phyloP scores from a whole-genome alignment of 2,888 invertebrate genomes.

The Cheilosia scutellata region DNA sequence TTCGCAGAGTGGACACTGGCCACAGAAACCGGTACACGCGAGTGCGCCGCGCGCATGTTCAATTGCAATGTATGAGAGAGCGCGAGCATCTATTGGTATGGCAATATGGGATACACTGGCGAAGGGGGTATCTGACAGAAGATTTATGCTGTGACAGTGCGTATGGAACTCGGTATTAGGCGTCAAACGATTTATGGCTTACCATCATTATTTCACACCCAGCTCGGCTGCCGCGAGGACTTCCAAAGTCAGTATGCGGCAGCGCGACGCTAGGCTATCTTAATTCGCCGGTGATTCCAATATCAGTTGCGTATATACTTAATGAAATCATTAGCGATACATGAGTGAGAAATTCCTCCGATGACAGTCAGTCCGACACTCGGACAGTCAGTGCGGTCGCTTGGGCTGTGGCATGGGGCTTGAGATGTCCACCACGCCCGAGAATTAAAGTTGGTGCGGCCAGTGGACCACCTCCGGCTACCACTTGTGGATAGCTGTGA shows the following conservation, averaged over 20 bases:
- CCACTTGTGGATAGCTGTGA: slow-evolving; percentile 5
- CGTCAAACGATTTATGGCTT: slow-evolving; percentile 76
- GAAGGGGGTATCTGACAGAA: slow-evolving; percentile 19
- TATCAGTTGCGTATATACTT: slow-evolving; percentile 68
- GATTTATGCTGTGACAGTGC: slow-evolving; percentile 74
- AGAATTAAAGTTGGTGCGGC: slow-evolving; percentile 55
- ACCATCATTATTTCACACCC: slow-evolving; percentile 75
- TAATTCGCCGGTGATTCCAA: slow-evolving; percentile 68
- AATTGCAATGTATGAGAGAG: slow-evolving; percentile 29
- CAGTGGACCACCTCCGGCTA: slow-evolving; percentile 5
- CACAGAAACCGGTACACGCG: slow-evolving; percentile 61
- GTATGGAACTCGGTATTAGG: slow-evolving; percentile 71
- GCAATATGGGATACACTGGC: too few species aligned
- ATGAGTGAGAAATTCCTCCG: slow-evolving; percentile 70
- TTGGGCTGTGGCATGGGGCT: slow-evolving; percentile 35
- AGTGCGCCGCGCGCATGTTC: slow-evolving; percentile 54
- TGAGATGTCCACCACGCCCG: slow-evolving; percentile 71
- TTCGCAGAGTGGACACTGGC: slow-evolving; percentile 42
- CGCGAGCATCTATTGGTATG: slow-evolving; percentile 4
- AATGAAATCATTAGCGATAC: slow-evolving; percentile 75
- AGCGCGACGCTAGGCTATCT: slow-evolving; percentile 42
- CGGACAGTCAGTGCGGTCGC: slow-evolving; percentile 7
- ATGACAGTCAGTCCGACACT: slow-evolving; percentile 54
- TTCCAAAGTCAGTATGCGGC: slow-evolving; percentile 17
- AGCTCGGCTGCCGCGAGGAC: slow-evolving; percentile 33